Conservation (phyloP, 1,140 invertebrate genomes). For the Aphaenogaster rudis region DNA sequence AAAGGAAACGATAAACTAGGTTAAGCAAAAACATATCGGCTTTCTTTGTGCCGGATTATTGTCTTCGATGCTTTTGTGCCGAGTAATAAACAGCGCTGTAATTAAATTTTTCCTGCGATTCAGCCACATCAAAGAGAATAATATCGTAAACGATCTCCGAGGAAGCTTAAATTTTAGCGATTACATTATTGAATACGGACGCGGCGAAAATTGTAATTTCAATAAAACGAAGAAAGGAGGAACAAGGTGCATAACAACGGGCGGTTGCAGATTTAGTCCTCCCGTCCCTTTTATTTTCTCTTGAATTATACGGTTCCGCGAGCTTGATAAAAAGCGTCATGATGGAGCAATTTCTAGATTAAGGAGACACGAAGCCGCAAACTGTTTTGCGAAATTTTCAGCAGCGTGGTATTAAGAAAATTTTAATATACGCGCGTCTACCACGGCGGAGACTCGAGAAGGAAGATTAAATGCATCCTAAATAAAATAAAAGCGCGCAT, state of each 20-base stretch:
- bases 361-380: slow-evolving; percentile 37
- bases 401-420: slow-evolving; percentile 24
- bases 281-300: slow-evolving; percentile 13
- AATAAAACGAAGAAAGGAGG: slow-evolving; percentile 15
- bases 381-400: slow-evolving; percentile 43
- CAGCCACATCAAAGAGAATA: slow-evolving; percentile 29
- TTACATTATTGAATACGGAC: not conserved
- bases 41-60: slow-evolving; percentile 8
- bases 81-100: slow-evolving; percentile 27
- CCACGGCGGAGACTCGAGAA: not conserved
- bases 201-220: slow-evolving; percentile 38
- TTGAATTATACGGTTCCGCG: slow-evolving; percentile 38
- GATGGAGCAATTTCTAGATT: slow-evolving; percentile 47
- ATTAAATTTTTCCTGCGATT: slow-evolving; percentile 28
- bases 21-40: slow-evolving; percentile 9
- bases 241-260: not conserved
- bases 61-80: not conserved
- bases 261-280: not conserved
- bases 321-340: slow-evolving; percentile 41
- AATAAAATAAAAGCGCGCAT: slow-evolving; percentile 47
- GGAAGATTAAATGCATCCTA: slow-evolving; percentile 41
- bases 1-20: not conserved
- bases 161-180: slow-evolving; percentile 28
- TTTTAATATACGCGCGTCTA: slow-evolving; percentile 25
- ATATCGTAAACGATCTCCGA: slow-evolving; percentile 6